Conservation (phyloP, 2,888 invertebrate species). For the Drosophila buzzatii region DNA sequence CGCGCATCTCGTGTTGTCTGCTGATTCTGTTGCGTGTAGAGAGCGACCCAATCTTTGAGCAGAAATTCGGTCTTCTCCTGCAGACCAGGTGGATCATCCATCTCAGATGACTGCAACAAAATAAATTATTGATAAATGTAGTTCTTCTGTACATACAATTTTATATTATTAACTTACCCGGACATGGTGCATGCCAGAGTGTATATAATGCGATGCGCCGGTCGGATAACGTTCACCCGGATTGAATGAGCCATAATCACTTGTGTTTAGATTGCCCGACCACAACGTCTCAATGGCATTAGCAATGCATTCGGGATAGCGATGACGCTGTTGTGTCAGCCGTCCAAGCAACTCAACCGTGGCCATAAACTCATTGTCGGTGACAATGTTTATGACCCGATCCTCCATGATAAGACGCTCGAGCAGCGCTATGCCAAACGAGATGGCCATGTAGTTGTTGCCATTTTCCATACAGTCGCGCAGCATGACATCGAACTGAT, state of each 20-base stretch:
- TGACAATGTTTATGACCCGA: constrained; percentile 90
- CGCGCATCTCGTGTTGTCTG: constrained; percentile 90
- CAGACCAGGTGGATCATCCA: constrained; percentile 96
- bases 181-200: constrained; percentile 95
- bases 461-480: constrained; percentile 95
- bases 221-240: constrained; percentile 90
- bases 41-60: constrained; percentile 97
- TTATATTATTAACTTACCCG: constrained; percentile 86
- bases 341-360: constrained; percentile 94
- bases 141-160: not conserved
- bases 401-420: constrained; percentile 95
- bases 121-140: not conserved
- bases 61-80: constrained; percentile 97
- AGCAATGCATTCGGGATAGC: constrained; percentile 93
- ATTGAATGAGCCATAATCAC: constrained; percentile 78
- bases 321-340: constrained; percentile 90
- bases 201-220: constrained; percentile 95
- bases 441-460: constrained; percentile 91
- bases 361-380: constrained; percentile 94
- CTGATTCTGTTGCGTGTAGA: constrained; percentile 91
- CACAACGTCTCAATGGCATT: constrained; percentile 93
- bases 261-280: constrained; percentile 86
- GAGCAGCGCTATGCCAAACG: constrained; percentile 96
- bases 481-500: constrained; percentile 93
- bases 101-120: constrained; percentile 89